Evolutionary conservation across 2,113 vertebrate genomes (phyloP).

Genomic region (Taurulus bubalis): DNA sequence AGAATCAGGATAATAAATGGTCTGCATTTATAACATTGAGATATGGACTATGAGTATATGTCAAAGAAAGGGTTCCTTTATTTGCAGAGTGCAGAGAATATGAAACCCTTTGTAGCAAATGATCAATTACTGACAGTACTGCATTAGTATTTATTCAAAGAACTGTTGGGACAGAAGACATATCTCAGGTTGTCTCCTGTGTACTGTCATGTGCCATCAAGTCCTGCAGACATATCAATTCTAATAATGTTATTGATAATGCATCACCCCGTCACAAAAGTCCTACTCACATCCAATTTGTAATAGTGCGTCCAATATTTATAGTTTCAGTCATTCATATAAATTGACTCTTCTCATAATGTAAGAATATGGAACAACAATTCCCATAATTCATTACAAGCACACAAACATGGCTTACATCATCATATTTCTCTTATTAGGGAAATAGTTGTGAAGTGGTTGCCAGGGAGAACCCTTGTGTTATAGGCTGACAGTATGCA

Average conservation of each 20-base stretch:
- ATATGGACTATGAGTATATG: background rate
- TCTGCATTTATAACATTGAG: background rate
- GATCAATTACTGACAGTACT: background rate
- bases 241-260: background rate
- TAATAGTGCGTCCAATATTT: background rate
- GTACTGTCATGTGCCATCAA: background rate
- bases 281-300: background rate
- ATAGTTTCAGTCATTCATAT: background rate
- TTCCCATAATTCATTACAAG: background rate
- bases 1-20: background rate
- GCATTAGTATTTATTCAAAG: background rate
- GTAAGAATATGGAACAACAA: background rate
- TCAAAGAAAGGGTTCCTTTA: no score
- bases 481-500: slow-evolving; percentile 18
- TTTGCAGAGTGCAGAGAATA: background rate
- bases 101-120: background rate
- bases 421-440: slow-evolving; percentile 33
- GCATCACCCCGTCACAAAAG: background rate
- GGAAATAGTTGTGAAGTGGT: slow-evolving; percentile 51
- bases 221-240: background rate
- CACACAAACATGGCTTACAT: slow-evolving; percentile 10
- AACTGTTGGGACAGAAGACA: background rate
- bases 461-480: slow-evolving; percentile 22
- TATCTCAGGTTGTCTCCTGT: background rate
- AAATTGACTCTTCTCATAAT: background rate